Evolutionary conservation across 2,113 vertebrate genomes (phyloP).

Genomic region (Limanda limanda): DNA sequence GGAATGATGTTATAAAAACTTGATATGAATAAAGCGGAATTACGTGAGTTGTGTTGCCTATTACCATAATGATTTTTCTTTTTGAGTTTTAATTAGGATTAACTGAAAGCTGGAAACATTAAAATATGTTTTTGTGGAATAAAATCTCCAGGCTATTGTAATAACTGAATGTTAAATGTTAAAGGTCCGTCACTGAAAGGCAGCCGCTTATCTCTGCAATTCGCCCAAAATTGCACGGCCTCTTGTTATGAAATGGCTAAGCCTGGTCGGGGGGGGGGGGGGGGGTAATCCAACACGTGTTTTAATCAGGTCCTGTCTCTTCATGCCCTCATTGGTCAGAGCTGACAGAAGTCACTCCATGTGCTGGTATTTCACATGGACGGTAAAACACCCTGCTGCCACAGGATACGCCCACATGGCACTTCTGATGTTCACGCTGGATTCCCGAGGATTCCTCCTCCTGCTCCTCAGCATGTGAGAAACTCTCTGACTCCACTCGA

Average conservation of each 20-base stretch:
- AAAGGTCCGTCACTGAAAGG: constrained; percentile 35
- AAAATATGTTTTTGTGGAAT: constrained; percentile 11
- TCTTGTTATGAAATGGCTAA: constrained; percentile 27
- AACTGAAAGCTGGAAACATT: constrained; percentile 24
- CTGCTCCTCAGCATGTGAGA: constrained; percentile 16
- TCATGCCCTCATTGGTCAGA: neutral
- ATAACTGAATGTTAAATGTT: constrained; percentile 38
- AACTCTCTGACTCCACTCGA: constrained; percentile 16
- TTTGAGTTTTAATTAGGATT: constrained; percentile 43
- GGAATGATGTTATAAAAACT: constrained; percentile 37
- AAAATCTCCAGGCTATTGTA: constrained; percentile 13
- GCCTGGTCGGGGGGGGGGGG: neutral
- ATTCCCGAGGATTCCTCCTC: neutral
- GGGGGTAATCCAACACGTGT: neutral
- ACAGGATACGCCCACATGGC: constrained; percentile 8
- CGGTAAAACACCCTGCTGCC: constrained; percentile 9
- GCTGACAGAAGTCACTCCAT: too few species aligned
- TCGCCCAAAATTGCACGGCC: neutral
- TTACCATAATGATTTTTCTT: constrained; percentile 12
- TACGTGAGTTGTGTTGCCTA: constrained; percentile 22
- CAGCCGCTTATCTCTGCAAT: constrained; percentile 41
- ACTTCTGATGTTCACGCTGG: constrained; percentile 2
- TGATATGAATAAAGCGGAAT: constrained; percentile 53
- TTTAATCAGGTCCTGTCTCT: constrained; percentile 3
- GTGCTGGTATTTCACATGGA: neutral